Evolutionary conservation across 2,113 vertebrate species (phyloP), one percentile per base, ranked within the genome.

Genomic region (Phylloscopus trochiloides): DNA sequence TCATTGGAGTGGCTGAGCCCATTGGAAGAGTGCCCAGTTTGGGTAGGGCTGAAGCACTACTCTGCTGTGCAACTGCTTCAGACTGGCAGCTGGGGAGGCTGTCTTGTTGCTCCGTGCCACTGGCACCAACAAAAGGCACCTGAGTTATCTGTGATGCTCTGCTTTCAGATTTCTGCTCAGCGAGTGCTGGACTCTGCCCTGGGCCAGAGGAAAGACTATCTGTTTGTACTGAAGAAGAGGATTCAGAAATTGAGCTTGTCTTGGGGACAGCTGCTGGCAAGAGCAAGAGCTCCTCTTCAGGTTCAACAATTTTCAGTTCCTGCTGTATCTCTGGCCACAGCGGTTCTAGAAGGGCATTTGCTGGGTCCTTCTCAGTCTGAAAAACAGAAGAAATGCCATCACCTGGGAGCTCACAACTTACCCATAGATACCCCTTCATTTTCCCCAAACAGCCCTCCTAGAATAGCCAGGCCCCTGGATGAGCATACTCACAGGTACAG

Each of bases 241-340:
- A 47, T 43, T 62, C 78, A 3, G 93, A 66, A 72, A 16, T 6
- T 80, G 14, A 40, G 38, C 42, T 86, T 3, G 4, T 68, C 73
- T 94, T 89, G 19, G 76, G 48, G 26, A 50, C 19, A 80, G 88
- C 40, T 16, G 82, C 70, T 78, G 96, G 90, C 55, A 96, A 67
- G 5, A 93, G 71, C 13, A 96, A 54, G n/a, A 98, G 86, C 36
- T 98, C 98, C 61, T 98, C 98, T 89, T 99, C 98, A 54, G 99
- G 97, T 93, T 99, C 99, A 3, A 98, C 98, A 76, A 99, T 99
- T 97, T 98, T 99, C 86, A 99, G 96, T 86, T 99, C 98, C 57
- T 98, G 98, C 84, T 99, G 98, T 92, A 98, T 97, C 70, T 99
- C 98, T 18, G 98, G 95, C 98, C 99, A 99, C 42, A 97, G 71